phyloP scores from a whole-genome alignment of 1,140 invertebrate genomes.

The Hypsibius dujardini region DNA sequence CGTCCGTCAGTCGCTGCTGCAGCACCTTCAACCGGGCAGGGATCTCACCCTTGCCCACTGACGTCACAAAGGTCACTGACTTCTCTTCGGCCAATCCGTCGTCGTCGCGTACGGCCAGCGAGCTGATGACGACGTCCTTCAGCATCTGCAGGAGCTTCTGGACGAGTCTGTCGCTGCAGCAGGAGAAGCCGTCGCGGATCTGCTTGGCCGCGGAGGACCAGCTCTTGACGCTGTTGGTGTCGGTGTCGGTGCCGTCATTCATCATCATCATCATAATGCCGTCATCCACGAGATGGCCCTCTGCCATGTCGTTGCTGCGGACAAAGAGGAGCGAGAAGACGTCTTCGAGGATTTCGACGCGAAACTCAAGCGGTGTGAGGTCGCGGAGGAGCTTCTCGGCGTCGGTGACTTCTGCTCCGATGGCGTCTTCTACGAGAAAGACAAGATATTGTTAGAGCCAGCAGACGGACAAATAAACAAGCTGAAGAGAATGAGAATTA shows the following conservation, averaged over 20 bases:
- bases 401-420: neutral
- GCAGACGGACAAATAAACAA: no score
- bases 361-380: neutral
- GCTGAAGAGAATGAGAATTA: no score
- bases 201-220: neutral
- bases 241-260: neutral
- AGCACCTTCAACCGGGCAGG: neutral
- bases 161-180: constrained; percentile 11
- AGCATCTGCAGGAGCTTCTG: neutral
- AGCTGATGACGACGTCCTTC: neutral
- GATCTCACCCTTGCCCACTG: neutral
- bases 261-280: neutral
- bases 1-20: neutral
- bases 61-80: neutral
- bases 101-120: neutral
- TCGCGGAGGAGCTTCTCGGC: neutral
- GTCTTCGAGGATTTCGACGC: constrained; percentile 4
- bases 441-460: no score
- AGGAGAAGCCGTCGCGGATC: neutral
- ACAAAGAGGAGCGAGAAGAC: constrained; percentile 6
- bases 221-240: neutral
- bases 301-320: neutral
- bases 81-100: neutral
- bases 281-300: neutral
- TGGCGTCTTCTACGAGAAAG: no score